Conservation (phyloP, 2,888 invertebrate genomes). For the Oscheius onirici region DNA sequence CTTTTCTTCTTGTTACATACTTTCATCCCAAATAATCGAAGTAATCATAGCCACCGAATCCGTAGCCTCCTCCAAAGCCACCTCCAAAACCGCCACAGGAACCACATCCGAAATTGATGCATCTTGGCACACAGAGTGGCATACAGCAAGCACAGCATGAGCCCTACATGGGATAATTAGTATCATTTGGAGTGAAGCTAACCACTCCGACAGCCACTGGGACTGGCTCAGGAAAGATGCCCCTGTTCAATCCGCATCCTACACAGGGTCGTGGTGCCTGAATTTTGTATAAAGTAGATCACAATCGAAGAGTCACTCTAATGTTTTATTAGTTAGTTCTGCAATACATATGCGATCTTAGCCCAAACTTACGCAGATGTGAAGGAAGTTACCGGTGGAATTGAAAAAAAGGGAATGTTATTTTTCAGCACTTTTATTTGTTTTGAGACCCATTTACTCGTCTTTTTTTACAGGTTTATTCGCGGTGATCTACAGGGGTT, state of each 20-base stretch:
- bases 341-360: not conserved
- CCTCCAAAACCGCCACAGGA: conserved; percentile 14
- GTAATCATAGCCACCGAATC: conserved; percentile 24
- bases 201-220: conserved; percentile 10
- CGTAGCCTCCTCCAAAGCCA: conserved; percentile 8
- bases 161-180: not conserved
- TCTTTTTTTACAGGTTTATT: no score
- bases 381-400: not conserved
- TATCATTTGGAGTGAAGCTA: not conserved
- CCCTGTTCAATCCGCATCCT: conserved; percentile 19
- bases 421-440: no score
- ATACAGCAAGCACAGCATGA: conserved; percentile 31
- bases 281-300: not conserved
- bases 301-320: not conserved
- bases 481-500: no score
- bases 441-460: no score
- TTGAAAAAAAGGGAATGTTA: no score
- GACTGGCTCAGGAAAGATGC: conserved; percentile 19
- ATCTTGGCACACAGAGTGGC: conserved; percentile 25
- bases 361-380: not conserved
- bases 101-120: conserved; percentile 20
- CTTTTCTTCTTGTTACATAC: not conserved
- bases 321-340: not conserved
- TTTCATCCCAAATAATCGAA: conserved; percentile 26
- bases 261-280: conserved; percentile 31